Base-by-base conservation (phyloP, 1,140 invertebrate species). In the Pissodes strobi region DNA sequence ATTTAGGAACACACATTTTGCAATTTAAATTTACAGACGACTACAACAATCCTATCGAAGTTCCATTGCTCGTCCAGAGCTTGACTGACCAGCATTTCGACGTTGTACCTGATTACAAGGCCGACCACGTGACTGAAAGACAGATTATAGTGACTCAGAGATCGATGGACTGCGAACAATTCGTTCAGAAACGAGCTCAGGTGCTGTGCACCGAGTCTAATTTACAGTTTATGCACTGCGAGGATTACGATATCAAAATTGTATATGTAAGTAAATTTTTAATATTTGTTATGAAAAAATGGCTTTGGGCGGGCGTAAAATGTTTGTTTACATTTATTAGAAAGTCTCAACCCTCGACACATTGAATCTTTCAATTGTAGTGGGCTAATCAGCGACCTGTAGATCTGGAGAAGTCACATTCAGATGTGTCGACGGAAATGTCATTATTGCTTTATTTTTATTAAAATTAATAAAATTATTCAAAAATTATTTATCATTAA, bases 141-240 rank as follows among this genome's bases (percentile, higher is more conserved):
- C 75, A 77, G 55, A 52, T 79, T 2, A 78, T 77, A 23, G 72
- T 79, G 5, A 78, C 71, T 21, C 77, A 79, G 62, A 70, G 72
- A 64, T 76, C 77, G 13, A 76, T 78, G 58, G 77, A 77, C 66
- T 76, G 72, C 51, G 77, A 79, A 64, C 77, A 79, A 51, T 79
- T 79, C 52, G 72, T 78, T 27, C 75, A 78, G 59, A 70, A 71
- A 46, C 51, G 72, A 55, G 75, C 76, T 18, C 74, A 79, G 59
- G 68, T 70, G 38, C 58, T 78, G 17, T 79, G 77, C 61, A 52
- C 62, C 15, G 75, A 79, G 48, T 62, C 72, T 18, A 67, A 76
- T 27, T 66, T 78, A 17, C 69, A 74, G 58, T 79, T 77, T 64
- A 60, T 74, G 23, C 72, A 78, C 67, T 79, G 76, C 63, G 73